Evolutionary conservation across 2,797 vertebrate species (phyloP).

Genomic region (Xiphophorus birchmanni): DNA sequence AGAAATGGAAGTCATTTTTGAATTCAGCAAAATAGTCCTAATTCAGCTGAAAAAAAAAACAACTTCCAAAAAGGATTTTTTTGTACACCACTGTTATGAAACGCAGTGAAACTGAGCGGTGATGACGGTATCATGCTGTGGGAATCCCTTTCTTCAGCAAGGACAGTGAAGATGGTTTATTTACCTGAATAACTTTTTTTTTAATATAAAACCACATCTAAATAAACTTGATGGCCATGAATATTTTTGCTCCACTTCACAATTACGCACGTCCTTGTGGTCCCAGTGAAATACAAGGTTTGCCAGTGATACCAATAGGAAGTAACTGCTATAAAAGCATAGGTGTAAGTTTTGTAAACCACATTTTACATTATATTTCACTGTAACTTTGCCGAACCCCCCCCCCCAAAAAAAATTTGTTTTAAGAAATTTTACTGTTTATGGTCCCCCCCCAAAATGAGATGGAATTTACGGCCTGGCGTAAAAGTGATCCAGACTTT

Average conservation of each 20-base stretch:
- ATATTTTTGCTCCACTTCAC: not conserved
- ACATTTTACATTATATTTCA: too few relatives aligned
- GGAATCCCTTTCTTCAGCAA: not conserved
- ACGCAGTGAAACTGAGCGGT: not conserved
- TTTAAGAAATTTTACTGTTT: too few relatives aligned
- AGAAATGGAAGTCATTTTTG: too few relatives aligned
- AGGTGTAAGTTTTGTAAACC: too few relatives aligned
- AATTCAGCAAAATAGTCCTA: too few relatives aligned
- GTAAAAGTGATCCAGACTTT: not conserved
- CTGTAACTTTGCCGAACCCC: too few relatives aligned
- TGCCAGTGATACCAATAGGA: not conserved
- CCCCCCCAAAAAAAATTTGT: too few relatives aligned
- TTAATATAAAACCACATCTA: not conserved
- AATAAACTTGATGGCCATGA: not conserved
- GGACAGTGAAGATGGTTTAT: not conserved
- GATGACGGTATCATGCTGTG: not conserved
- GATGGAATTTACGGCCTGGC: too few relatives aligned
- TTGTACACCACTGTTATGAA: not conserved
- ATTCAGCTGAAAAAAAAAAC: too few relatives aligned
- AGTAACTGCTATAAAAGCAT: too few relatives aligned
- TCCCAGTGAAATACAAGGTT: not conserved
- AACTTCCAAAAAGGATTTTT: too few relatives aligned
- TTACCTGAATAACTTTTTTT: not conserved
- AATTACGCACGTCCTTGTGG: not conserved
- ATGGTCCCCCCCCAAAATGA: too few relatives aligned